These are phyloP conservation scores for Ptychochromis oligacanthus DNA, from an alignment of 2,113 vertebrate genomes.

Conservation along the genomic window DNA sequence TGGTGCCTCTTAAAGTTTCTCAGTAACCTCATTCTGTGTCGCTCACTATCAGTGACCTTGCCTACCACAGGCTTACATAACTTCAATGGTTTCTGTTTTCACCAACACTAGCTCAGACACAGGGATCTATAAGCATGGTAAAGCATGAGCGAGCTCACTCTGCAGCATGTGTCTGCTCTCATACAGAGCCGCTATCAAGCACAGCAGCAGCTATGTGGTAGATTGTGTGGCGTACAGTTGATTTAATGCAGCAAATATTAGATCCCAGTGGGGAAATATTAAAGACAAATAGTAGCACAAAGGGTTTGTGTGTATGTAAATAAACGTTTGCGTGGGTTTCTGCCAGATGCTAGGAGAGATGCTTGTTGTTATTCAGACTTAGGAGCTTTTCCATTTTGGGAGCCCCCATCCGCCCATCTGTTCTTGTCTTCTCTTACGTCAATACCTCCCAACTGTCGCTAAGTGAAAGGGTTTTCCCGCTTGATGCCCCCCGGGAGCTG, in stretches of 20 bases:
- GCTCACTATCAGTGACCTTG: slow-evolving; percentile 42
- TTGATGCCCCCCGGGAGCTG: slow-evolving; percentile 44
- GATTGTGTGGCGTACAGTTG: not conserved
- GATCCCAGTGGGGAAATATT: not conserved
- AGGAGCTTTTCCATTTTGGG: slow-evolving; percentile 62
- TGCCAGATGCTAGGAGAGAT: not conserved
- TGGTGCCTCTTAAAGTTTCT: not conserved
- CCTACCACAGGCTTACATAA: slow-evolving; percentile 52
- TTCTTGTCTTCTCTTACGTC: slow-evolving; percentile 53
- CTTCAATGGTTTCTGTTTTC: slow-evolving; percentile 38
- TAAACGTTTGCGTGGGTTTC: slow-evolving; percentile 1
- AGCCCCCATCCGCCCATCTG: slow-evolving; percentile 52
- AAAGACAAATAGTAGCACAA: not conserved
- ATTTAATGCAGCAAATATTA: slow-evolving; percentile 6
- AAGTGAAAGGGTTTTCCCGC: slow-evolving; percentile 73
- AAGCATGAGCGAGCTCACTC: slow-evolving; percentile 20
- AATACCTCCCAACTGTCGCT: slow-evolving; percentile 45
- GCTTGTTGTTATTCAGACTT: slow-evolving; percentile 44
- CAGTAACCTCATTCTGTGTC: slow-evolving; percentile 9
- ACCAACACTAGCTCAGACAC: slow-evolving; percentile 17
- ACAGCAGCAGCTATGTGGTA: not conserved
- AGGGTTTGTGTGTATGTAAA: not conserved
- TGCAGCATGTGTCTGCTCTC: slow-evolving; percentile 10
- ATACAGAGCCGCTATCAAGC: slow-evolving; percentile 13
- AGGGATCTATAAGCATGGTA: not conserved